Conservation (phyloP, 2,888 invertebrate species). For the Lissonota sp. region DNA sequence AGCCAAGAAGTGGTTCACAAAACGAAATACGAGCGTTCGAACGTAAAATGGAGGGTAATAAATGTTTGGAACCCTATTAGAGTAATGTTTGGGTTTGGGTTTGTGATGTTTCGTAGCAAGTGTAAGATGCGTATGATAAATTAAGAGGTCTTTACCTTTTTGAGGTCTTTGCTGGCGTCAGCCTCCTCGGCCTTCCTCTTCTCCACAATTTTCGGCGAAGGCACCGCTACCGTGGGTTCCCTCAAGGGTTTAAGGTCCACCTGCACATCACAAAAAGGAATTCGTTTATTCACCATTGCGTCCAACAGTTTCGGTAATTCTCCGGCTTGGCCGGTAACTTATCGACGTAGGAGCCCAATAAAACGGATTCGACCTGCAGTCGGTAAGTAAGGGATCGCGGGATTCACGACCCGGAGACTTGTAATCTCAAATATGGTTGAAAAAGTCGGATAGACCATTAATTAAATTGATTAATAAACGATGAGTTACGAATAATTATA, state of each 20-base stretch:
- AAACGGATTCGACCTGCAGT: too few species aligned
- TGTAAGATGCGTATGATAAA: background rate
- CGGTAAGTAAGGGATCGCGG: too few species aligned
- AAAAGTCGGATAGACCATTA: too few species aligned
- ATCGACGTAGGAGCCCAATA: too few species aligned
- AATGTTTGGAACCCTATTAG: background rate
- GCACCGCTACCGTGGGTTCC: slow-evolving; percentile 79
- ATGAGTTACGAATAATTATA: too few species aligned
- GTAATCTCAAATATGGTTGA: too few species aligned
- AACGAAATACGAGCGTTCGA: slow-evolving; percentile 33
- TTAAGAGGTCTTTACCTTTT: slow-evolving; percentile 88
- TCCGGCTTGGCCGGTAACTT: too few species aligned
- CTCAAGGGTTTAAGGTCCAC: slow-evolving; percentile 81
- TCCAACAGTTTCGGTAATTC: background rate
- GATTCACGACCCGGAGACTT: too few species aligned
- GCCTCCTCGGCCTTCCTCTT: slow-evolving; percentile 93
- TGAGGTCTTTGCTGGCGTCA: slow-evolving; percentile 93
- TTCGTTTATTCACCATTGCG: too few species aligned
- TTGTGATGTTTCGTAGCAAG: background rate
- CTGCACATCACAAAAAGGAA: slow-evolving; percentile 71
- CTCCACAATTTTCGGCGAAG: slow-evolving; percentile 86
- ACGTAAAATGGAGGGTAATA: slow-evolving; percentile 24
- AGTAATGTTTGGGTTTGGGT: too few species aligned
- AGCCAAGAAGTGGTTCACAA: slow-evolving; percentile 32
- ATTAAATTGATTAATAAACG: too few species aligned